Evolutionary conservation across 2,888 invertebrate genomes (phyloP).

Genomic region (Xanthorhoe spadicearia): DNA sequence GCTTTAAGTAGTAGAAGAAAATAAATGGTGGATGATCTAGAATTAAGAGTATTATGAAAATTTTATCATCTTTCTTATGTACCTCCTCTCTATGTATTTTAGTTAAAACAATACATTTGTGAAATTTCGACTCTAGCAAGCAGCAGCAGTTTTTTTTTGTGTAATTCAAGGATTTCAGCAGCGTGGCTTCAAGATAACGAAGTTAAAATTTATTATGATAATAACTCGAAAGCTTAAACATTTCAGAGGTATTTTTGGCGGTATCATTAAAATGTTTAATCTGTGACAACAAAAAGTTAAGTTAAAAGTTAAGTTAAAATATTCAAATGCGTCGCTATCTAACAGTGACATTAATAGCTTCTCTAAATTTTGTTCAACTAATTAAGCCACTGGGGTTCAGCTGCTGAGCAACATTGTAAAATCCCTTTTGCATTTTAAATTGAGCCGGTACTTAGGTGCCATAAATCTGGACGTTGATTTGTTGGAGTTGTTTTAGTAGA

Average conservation of each 20-base stretch:
- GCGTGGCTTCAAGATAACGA: not conserved
- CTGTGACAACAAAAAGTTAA: not conserved
- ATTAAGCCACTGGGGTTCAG: slow-evolving; percentile 21
- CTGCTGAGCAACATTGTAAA: slow-evolving; percentile 23
- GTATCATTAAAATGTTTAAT: not conserved
- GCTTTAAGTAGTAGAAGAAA: no score
- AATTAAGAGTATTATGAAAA: no score
- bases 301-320: no score
- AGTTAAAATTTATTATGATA: slow-evolving; percentile 1
- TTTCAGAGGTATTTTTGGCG: not conserved
- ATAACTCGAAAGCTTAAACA: not conserved
- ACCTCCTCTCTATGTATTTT: no score
- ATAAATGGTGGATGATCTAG: no score
- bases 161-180: not conserved
- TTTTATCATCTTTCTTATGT: no score
- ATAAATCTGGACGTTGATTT: slow-evolving; percentile 30
- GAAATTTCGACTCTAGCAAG: no score
- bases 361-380: slow-evolving; percentile 14
- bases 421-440: slow-evolving; percentile 25
- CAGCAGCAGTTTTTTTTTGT: not conserved
- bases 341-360: slow-evolving; percentile 7
- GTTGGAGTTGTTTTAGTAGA: slow-evolving; percentile 22
- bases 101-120: no score
- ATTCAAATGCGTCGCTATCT: slow-evolving; percentile 7
- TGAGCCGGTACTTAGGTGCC: slow-evolving; percentile 10